Percentiles rank a stretch among this genome's conserved stretches.
Evolutionary conservation across 2,113 vertebrate species (phyloP).

Genomic region (Ictalurus furcatus): DNA sequence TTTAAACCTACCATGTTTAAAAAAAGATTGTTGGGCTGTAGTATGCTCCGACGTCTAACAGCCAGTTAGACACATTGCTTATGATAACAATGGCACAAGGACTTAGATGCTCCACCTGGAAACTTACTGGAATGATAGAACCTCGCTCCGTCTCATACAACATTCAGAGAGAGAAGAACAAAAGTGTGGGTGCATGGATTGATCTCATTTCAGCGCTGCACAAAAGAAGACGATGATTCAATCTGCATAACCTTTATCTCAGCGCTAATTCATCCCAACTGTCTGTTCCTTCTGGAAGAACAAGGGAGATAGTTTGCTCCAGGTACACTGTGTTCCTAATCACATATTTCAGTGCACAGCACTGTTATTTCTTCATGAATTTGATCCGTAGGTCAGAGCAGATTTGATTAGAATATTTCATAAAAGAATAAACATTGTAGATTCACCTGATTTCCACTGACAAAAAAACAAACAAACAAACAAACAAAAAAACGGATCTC

Average conservation of each 20-base stretch:
- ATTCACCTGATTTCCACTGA: constrained; percentile 31
- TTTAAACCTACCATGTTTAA: not conserved
- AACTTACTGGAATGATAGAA: not conserved
- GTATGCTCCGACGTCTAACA: constrained; percentile 5
- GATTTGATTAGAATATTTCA: not conserved
- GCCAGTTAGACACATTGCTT: constrained; percentile 1
- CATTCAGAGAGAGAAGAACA: constrained; percentile 2
- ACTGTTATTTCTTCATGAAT: constrained; percentile 31
- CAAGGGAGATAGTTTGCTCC: constrained; percentile 17
- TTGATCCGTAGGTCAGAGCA: constrained; percentile 31
- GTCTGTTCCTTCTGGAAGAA: constrained; percentile 37
- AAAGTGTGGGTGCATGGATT: constrained; percentile 25
- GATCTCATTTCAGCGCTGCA: constrained; percentile 42
- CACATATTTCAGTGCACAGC: constrained; percentile 24
- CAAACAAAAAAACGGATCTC: constrained; percentile 22
- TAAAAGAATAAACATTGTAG: constrained; percentile 24
- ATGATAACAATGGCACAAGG: not conserved
- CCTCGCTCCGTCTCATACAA: not conserved
- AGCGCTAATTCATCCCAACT: constrained; percentile 38
- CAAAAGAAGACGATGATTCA: constrained; percentile 43
- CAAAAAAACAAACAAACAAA: not conserved
- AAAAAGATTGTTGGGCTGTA: not conserved
- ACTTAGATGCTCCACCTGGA: constrained; percentile 19
- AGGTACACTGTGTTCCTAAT: constrained; percentile 35
- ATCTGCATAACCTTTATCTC: constrained; percentile 21